Base-by-base conservation (phyloP, 2,113 vertebrate genomes). In the Grammomys dolichurus region DNA sequence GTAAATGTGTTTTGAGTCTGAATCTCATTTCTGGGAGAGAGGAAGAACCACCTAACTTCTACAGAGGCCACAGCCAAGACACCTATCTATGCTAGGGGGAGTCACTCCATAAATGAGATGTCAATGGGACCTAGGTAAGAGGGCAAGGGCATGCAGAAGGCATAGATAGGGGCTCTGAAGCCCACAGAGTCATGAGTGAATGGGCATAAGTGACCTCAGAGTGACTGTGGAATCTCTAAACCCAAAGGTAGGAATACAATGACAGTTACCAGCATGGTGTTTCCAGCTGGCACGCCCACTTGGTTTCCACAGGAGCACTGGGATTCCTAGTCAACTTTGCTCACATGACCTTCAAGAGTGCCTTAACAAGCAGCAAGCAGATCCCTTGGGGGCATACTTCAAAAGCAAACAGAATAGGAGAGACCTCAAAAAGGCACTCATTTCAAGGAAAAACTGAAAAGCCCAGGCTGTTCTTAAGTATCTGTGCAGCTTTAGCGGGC, bases 371-470 rank as follows among this genome's bases (percentile, higher is more conserved):
- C 40, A 51, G 16, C 69, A 33, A 13, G 22, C 7, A 51, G 17
- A 46, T 48, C 85, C 63, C 73, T 69, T 65, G 9, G 33, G 63
- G 89, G 16, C 4, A 31, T 3, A 1, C 33, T 72, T 90, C 81
- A 69, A 69, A 87, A 70, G 65, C 31, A 69, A 40, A 58, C 69
- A 89, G 24, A 46, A 60, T 16, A 85, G 22, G n/a, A 14, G 40
- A 69, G 46, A 80, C 20, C 33, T 70, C 22, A 14, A 51, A 48
- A 40, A 81, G 67, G 56, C 33, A 36, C 46, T 90, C 12, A 1
- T 48, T 82, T 81, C 43, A 36, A 76, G 87, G 92, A 69, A 69
- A 92, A 82, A 19, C 26, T n/a, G 31, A 85, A 77, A 40, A 90
- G 16, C 69, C 48, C 69, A 67, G 24, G 11, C 33, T 73, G 31